Base-by-base conservation (phyloP, 2,888 invertebrate species). In the Pammene aurita region DNA sequence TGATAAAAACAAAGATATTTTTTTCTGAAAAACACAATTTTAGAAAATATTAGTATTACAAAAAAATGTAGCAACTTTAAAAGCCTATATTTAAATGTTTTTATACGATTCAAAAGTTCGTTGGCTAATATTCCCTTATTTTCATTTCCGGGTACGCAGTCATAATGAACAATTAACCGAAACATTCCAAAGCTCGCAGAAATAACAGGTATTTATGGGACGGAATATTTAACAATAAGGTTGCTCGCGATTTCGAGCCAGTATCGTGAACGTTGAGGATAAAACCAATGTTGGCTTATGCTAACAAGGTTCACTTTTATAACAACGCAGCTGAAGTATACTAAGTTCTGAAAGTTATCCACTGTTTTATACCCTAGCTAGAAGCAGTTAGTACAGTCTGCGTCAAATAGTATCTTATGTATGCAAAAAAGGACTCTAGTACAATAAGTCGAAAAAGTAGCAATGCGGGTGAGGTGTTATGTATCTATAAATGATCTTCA, bases 131-230 rank as follows among this genome's bases (percentile, higher is more conserved):
- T 41, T 62, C 2, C 26, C n/a, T 5, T 26, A 41, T 64, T 64
- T 61, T 55, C 26, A 16, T 64, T 64, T 64, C 11, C 55, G 55
- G 64, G 55, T 64, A 64, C 55, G 44, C n/a, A 18, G 62, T 18
- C 9, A 38, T 34, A 61, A 13, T 44, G 55, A 54, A 55, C 55
- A 46, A 55, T 46, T 54, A 55, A 42, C 44, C 26, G 13, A 60
- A 26, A 58, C 35, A 50, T 35, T 50, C 35, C n/a, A 26, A 44
- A 55, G 55, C 38, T 41, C 38, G 38, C 18, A 41, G 38, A 41
- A 18, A 38, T 62, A 52, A 38, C 50, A 61, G 50, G 48, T 52
- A 62, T 52, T 41, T 62, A 38, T n/a, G 10, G 35, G 46, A 35
- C 35, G 34, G 60, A 14, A 26, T 18, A 50, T 52, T 62, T 46